Evolutionary conservation across 1,140 invertebrate species (phyloP), one percentile per base, ranked within the genome.

Genomic region (Pollicipes pollicipes): DNA sequence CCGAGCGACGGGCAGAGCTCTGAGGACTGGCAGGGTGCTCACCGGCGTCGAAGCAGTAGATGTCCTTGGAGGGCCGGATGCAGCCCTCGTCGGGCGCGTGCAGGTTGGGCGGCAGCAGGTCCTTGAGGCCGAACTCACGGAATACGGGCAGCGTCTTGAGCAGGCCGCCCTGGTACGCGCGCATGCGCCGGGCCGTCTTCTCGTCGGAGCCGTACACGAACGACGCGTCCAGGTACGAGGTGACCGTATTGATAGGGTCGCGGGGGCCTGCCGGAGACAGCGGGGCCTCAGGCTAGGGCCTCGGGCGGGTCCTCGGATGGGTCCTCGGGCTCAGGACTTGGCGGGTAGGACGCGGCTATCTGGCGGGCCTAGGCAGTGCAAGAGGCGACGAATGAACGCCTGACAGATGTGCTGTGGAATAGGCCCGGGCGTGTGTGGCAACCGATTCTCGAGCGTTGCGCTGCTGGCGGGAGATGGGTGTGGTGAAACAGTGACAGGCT

Each of bases 81-180:
- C 92, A 95, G n/a, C 91, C 92, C 81, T 93, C 90, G 79, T 94
- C 92, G 4, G 93, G 92, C 72, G 93, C 88, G 74, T 93, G 88
- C 32, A 93, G 80, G 78, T 94, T 95, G 27, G 93, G 80, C 0
- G 93, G 93, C 24, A 95, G 78, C 66, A 95, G 80, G 78, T 95
- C 92, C 78, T 93, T 94, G 0, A 95, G 78, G 0, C 91, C 91
- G 75, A 90, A 92, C 74, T 93, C 87, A 70, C 86, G 80, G 79
- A 95, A 95, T 0, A 90, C 88, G 35, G 91, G 90, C 13, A 81
- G 74, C 26, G 78, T 78, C 74, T 76, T 76, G 31, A 83, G 69
- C 28, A 77, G 73, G 70, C 85, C 85, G 71, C 81, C 79, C 70
- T 79, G 76, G 71, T 81, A 79, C 3, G 77, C 72, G 26, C 85